Evolutionary conservation across 2,888 invertebrate genomes (phyloP), one percentile per base, ranked within the genome.

Genomic region (Crioceris asparagi): DNA sequence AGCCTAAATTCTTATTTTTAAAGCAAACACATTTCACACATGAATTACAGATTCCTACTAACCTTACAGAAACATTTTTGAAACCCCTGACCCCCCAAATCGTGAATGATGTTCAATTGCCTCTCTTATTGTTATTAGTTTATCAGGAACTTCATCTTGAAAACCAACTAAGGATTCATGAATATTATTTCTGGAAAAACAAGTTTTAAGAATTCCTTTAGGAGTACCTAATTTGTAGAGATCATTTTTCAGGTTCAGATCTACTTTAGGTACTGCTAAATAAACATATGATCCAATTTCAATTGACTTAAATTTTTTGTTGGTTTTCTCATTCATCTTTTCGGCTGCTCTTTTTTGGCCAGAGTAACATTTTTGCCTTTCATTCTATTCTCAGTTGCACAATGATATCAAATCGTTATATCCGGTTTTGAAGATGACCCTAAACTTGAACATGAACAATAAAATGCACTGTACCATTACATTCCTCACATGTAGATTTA

Each of bases 51-150:
- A 7, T 21, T 21, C 10, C 21, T 21, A 21, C 21, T 21, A 21
- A 10, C 21, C 21, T 40, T 34, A 41, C 41, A 45, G 39, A 38
- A 43, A 45, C 44, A 39, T 32, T 47, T 44, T 39, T 47, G 37
- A 32, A 41, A 44, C 18, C 40, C 38, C 38, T 44, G 45, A 40
- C 34, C 37, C 36, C n/a, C 42, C 34, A 34, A 46, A 46, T 42
- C n/a, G n/a, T n/a, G n/a, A n/a, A n/a, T n/a, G n/a, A n/a, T n/a
- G n/a, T n/a, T 39, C 41, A 41, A 47, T 29, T 29, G 34, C n/a
- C 38, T 33, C 33, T 14, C 29, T 11, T 2, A 33, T 15, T 15
- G 5, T 21, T 14, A 3, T 38, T 32, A 37, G 11, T 37, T 17
- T 3, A 25, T 31, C n/a, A n/a, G 31, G 21, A 10, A 31, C 18